phyloP scores from a whole-genome alignment of 1,140 invertebrate genomes.

The Pseudachorutes palmiensis region DNA sequence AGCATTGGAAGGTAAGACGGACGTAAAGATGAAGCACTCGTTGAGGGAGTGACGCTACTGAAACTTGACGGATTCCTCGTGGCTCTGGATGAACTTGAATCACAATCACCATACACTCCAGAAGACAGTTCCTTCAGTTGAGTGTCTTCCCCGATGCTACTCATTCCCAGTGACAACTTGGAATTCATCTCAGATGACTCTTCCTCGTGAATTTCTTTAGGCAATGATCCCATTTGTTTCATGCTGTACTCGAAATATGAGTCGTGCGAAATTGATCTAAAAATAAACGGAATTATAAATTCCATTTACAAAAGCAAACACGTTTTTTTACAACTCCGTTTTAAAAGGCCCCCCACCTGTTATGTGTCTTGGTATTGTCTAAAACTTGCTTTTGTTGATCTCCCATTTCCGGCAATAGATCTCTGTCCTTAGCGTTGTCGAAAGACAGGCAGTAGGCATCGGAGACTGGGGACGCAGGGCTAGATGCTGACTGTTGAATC shows the following conservation, averaged over 20 bases:
- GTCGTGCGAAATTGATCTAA: slow-evolving; percentile 72
- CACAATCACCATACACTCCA: slow-evolving; percentile 14
- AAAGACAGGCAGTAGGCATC: slow-evolving; percentile 23
- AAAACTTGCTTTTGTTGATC: neutral
- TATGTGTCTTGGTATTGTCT: slow-evolving; percentile 36
- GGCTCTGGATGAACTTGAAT: slow-evolving; percentile 16
- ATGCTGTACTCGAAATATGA: slow-evolving; percentile 69
- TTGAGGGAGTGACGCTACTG: slow-evolving; percentile 27
- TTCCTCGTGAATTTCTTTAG: slow-evolving; percentile 37
- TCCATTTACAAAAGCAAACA: neutral
- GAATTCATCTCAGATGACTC: slow-evolving; percentile 33
- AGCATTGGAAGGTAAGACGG: slow-evolving; percentile 18
- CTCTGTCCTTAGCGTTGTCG: slow-evolving; percentile 14
- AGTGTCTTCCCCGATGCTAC: slow-evolving; percentile 28
- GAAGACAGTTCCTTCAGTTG: slow-evolving; percentile 20
- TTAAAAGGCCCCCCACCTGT: slow-evolving; percentile 10
- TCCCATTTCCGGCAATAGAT: neutral
- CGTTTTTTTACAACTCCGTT: neutral
- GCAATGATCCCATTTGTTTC: slow-evolving; percentile 28
- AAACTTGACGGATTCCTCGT: slow-evolving; percentile 15
- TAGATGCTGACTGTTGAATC: slow-evolving; percentile 25
- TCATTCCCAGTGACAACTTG: slow-evolving; percentile 32
- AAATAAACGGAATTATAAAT: neutral
- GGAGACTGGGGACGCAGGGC: slow-evolving; percentile 33
- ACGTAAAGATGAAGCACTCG: slow-evolving; percentile 23